These are phyloP conservation scores for Lagodon rhomboides DNA, from an alignment of 2,797 vertebrate genomes.

Conservation along the genomic window DNA sequence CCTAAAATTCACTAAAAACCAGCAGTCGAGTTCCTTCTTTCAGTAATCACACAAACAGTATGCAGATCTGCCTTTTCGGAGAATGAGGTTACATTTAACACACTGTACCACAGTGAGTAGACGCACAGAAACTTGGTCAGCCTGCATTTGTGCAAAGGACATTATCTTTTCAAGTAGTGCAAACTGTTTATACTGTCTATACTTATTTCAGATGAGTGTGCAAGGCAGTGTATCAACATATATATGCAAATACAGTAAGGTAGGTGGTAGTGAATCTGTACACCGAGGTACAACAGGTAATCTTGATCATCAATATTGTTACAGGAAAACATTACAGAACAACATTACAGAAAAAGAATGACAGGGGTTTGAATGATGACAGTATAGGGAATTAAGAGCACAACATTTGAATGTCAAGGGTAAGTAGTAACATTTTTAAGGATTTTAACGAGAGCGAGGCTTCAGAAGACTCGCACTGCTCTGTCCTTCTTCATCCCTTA, in stretches of 20 bases:
- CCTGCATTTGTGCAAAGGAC: constrained; percentile 43
- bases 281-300: constrained; percentile 10
- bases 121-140: constrained; percentile 21
- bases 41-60: constrained; percentile 14
- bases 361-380: neutral
- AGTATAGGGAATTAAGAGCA: neutral
- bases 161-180: constrained; percentile 23
- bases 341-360: constrained; percentile 11
- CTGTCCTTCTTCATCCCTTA: neutral
- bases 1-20: constrained; percentile 21
- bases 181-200: constrained; percentile 23
- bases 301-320: neutral
- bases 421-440: neutral
- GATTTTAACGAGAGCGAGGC: neutral
- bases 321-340: constrained; percentile 6
- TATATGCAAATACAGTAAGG: constrained; percentile 1
- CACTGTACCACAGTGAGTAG: constrained; percentile 1
- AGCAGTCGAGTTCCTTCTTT: constrained; percentile 16
- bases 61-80: constrained; percentile 30
- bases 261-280: neutral
- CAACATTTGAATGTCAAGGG: neutral
- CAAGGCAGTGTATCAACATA: neutral
- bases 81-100: constrained; percentile 27
- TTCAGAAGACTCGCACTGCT: neutral
- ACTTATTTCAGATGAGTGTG: constrained; percentile 27